Base-by-base conservation (phyloP, 2,797 vertebrate species). In the Gobio occitaniae region DNA sequence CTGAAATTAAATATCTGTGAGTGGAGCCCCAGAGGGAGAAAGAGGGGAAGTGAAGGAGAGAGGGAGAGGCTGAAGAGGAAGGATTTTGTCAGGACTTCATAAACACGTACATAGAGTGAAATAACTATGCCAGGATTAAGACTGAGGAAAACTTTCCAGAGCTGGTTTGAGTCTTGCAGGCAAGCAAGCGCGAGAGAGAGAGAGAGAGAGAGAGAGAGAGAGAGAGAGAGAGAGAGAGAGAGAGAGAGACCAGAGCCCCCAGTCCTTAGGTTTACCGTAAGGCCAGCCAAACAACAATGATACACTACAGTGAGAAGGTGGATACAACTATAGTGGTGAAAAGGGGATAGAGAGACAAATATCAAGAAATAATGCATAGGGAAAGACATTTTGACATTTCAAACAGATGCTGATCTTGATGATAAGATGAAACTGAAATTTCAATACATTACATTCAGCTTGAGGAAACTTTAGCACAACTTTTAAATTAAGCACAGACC, bases 271-370 rank as follows among this genome's bases (percentile, higher is more conserved):
- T 97, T 97, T 95, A 97, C 78, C 87, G 91, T 90, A 95, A 96
- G 96, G 96, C 92, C 96, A 98, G 97, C 96, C 96, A 97, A 97
- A 92, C 88, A 74, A 91, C 94, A 94, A 95, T 94, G 93, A 96
- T 94, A 94, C 93, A 95, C 92, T 90, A 92, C 92, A 90, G 87
- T 87, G 83, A 82, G 54, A 82, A 86, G 90, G 87, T 79, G 25
- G 69, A 78, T 68, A 75, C 76, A 81, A 75, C 48, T 50, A 77
- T 38, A 69, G 9, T 54, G 68, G 44, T 72, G 16, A 48, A 81
- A 83, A 75, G 11, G 3, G 21, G 56, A 80, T 32, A 54, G 10
- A 85, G 74, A 91, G 25, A 80, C 61, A 71, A n/a, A 11, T 29
- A 41, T 48, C 32, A 17, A 3, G 3, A 75, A 84, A 75, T 87